phyloP scores from a whole-genome alignment of 2,797 vertebrate species.

The Galagoides demidoff region DNA sequence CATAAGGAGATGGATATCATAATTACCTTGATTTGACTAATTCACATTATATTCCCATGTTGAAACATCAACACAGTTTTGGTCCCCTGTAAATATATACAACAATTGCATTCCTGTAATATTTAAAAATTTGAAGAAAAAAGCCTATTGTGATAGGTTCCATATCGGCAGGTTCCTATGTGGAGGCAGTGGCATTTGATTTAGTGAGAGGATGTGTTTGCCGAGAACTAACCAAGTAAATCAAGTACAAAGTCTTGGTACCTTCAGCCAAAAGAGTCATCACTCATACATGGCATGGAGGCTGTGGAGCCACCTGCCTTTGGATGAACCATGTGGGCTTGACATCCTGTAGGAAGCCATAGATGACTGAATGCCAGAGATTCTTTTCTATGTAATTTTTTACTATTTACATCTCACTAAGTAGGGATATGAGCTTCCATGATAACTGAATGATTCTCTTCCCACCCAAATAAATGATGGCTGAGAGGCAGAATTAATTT shows the following conservation, averaged over 20 bases:
- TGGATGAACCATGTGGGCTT: not conserved
- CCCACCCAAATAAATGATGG: not conserved
- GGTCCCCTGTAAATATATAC: too few species aligned
- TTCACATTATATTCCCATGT: too few species aligned
- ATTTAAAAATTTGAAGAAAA: too few species aligned
- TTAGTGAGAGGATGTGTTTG: not conserved
- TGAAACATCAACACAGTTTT: too few species aligned
- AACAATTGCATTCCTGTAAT: too few species aligned
- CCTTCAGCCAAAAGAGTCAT: not conserved
- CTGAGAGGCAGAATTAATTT: slow-evolving; percentile 6
- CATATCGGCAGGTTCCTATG: not conserved
- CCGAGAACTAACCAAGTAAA: not conserved
- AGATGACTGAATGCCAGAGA: not conserved
- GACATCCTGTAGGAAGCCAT: not conserved
- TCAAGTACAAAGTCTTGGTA: not conserved
- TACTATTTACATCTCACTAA: not conserved
- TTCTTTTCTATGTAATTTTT: not conserved
- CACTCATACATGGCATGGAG: not conserved
- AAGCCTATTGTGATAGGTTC: not conserved
- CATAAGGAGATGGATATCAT: too few species aligned
- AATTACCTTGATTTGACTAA: too few species aligned
- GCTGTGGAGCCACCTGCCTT: not conserved
- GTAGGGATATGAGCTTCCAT: not conserved
- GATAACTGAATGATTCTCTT: not conserved
- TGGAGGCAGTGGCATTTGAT: not conserved